Evolutionary conservation across 2,113 vertebrate genomes (phyloP).

Genomic region (Brachyhypopomus gauderio): DNA sequence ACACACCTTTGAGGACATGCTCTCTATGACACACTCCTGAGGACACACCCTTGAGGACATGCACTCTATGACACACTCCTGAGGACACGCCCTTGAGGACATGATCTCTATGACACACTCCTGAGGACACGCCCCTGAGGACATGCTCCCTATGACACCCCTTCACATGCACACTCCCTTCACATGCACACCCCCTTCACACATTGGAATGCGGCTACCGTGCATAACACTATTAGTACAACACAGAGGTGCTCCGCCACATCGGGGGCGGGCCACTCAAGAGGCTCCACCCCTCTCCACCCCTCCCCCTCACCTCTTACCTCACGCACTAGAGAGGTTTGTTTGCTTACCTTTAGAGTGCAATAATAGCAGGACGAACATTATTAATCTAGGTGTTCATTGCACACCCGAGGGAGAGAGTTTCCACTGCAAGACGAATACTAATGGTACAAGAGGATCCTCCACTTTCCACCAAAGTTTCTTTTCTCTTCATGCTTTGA

Average conservation of each 20-base stretch:
- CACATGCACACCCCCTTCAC: too few relatives aligned
- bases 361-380: constrained; percentile 52
- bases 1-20: too few relatives aligned
- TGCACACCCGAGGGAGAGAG: constrained; percentile 53
- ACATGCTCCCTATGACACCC: too few relatives aligned
- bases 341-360: constrained; percentile 57
- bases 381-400: constrained; percentile 60
- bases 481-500: constrained; percentile 1
- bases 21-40: too few relatives aligned
- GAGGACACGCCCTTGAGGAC: too few relatives aligned
- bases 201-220: too few relatives aligned
- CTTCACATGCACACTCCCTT: too few relatives aligned
- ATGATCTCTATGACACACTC: too few relatives aligned
- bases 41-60: too few relatives aligned
- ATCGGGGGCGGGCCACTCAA: background rate
- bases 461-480: constrained; percentile 41
- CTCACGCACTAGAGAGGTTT: constrained; percentile 55
- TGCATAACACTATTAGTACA: too few relatives aligned
- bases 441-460: constrained; percentile 41
- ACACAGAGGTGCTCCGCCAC: constrained; percentile 8
- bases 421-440: constrained; percentile 46
- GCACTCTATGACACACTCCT: too few relatives aligned
- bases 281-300: constrained; percentile 29
- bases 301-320: constrained; percentile 43
- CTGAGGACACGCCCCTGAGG: too few relatives aligned